Base-by-base conservation (phyloP, 2,888 invertebrate species). In the Pimpla rufipes region DNA sequence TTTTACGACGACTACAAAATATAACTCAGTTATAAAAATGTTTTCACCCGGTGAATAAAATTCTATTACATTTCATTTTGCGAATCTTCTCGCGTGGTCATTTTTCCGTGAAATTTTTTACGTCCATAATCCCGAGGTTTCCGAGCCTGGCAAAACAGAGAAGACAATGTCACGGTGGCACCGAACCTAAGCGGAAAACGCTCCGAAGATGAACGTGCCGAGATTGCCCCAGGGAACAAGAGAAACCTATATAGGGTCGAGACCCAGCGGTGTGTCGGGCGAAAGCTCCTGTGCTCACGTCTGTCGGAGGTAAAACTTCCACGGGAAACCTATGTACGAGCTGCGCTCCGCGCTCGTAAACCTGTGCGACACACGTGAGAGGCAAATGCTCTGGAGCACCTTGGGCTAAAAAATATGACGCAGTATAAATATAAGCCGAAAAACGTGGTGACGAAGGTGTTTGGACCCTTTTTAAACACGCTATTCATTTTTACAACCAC, bases 171-270 rank as follows among this genome's bases (percentile, higher is more conserved):
- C 42, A 21, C 18, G 13, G 35, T 21, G 50, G 42, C 21, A 35
- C 5, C 21, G 21, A 16, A 37, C 29, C 29, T 16, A 47, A 77
- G 50, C 42, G 59, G 7, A 71, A 55, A 67, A 73, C 50, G 13
- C 11, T 68, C 64, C 29, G 57, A 35, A 70, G 62, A 70, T 68
- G 78, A 78, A 78, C 78, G 76, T 81, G 71, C 71, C 64, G 78
- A 78, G 74, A 74, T 82, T 78, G 74, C 74, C 45, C 68, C 18
- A 74, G 68, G 70, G 62, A 74, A 74, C 62, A 64, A 18, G 68
- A 55, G 68, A 59, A 52, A 23, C 62, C 59, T 64, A 13, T 59
- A 64, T 40, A 50, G 67, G 29, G 47, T 47, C n/a, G 42, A 37
- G 21, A 68, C 52, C 23, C 16, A 67, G n/a, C 47, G 18, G 16